Base-by-base conservation (phyloP, 2,888 invertebrate species). In the Tetragonula carbonaria region DNA sequence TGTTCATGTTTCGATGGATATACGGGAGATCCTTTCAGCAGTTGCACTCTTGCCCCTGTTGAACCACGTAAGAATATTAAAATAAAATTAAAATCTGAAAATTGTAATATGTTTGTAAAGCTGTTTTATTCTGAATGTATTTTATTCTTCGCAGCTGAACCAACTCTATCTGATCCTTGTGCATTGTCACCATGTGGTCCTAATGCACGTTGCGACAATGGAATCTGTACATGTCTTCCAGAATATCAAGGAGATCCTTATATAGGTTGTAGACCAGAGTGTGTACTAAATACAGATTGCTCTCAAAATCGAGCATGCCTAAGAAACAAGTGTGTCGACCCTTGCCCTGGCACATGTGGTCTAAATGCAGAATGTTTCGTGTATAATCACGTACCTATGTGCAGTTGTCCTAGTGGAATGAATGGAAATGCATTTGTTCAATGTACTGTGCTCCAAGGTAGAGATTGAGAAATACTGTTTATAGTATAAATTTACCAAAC, bases 331-430 rank as follows among this genome's bases (percentile, higher is more conserved):
- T 98, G 98, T 92, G 93, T 95, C 73, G 97, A 97, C 93, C 98
- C 98, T 70, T 98, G 98, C 90, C 96, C 97, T 13, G 97, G 97
- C 84, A 97, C 97, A 33, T 98, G 98, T 93, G 98, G 97, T 0
- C 93, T 95, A 74, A 97, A 97, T 92, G 97, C 98, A 1, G 93
- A 96, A 96, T 90, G 97, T 97, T 4, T 95, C 97, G 51, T 95
- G 4, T 92, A 93, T 80, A 95, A 95, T 85, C 95, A 95, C 62
- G 93, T 95, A 71, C 94, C 95, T 4, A 94, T 94, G 80, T 95
- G 95, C 84, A 96, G 96, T 93, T 97, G 97, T 93, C 95, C 96
- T 53, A 93, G 94, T 75, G 97, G 97, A 70, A 97, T 96, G 94
- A 95, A 96, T 23, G 98, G 98, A 89, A 97, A 98, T 94, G 97